Evolutionary conservation across 2,888 invertebrate genomes (phyloP), one percentile per base, ranked within the genome.

Genomic region (Scaptodrosophila latifasciaeformis): DNA sequence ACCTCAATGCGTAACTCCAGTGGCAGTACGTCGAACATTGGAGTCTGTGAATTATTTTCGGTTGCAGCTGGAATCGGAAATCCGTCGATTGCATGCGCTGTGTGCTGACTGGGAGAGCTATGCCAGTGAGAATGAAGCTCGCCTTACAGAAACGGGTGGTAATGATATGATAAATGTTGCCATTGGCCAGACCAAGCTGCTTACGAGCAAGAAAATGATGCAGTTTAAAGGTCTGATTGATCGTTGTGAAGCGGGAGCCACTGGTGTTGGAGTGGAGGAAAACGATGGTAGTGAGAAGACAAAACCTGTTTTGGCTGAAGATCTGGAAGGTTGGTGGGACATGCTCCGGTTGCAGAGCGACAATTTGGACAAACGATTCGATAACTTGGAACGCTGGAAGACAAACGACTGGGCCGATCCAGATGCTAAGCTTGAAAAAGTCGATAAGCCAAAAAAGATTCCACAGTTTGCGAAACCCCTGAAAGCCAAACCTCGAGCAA

Each of bases 121-220:
- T 49, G 70, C 70, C 40, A 40, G 27, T 1, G 54, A 71, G 2
- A 67, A 85, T 48, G 56, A 70, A n/a, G 54, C 71, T 7, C 59
- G 75, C 2, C 81, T 88, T 0, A 87, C 88, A 56, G 65, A 77
- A 39, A 74, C 70, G 1, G 74, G 68, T 1, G 84, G 81, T 15
- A 78, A 79, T 2, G 89, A 89, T 63, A 86, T 88, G 82, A 90
- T 95, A 15, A 88, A 92, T 75, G 90, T 91, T 19, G 90, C 92
- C 0, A 88, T 92, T 51, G 94, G 94, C 0, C 93, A 94, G 85
- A 92, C 93, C 0, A 89, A 89, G 54, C 85, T 95, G n/a, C 86
- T 95, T 2, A 88, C 92, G 1, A 88, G 87, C 9, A 92, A 93
- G 74, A 94, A 94, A 79, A 91, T 94, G 65, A 87, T 90, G 76